A percentile compares a stretch with the other conserved stretches of the same genome.
Conservation (phyloP, 1,140 invertebrate species). For the Drosophila melanica region DNA sequence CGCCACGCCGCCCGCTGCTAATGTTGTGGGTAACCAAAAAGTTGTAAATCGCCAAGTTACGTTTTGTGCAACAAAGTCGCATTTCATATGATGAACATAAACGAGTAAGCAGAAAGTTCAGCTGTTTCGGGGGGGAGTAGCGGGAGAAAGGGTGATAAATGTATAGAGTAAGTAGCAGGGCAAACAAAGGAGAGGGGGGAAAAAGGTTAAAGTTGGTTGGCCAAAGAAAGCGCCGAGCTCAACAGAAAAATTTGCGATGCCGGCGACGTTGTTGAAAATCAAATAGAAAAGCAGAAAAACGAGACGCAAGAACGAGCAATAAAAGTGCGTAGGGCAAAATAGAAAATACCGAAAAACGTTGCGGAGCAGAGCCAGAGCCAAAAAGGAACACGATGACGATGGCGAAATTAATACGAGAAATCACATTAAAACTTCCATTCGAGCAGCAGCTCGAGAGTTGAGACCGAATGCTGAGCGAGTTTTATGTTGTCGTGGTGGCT, state of each 20-base stretch:
- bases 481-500: slow-evolving; percentile 26
- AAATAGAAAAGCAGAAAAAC: slow-evolving; percentile 57
- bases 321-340: slow-evolving; percentile 77
- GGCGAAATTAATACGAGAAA: slow-evolving; percentile 82
- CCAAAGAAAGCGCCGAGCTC: slow-evolving; percentile 62
- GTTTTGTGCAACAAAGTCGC: slow-evolving; percentile 80
- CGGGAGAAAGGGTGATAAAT: slow-evolving; percentile 15
- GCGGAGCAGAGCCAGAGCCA: slow-evolving; percentile 7
- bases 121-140: neutral
- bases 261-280: slow-evolving; percentile 78
- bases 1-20: neutral
- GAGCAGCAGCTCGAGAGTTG: slow-evolving; percentile 18
- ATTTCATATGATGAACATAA: slow-evolving; percentile 70
- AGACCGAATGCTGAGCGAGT: slow-evolving; percentile 8
- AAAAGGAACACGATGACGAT: slow-evolving; percentile 71
- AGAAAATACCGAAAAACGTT: slow-evolving; percentile 54
- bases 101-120: slow-evolving; percentile 50
- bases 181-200: neutral
- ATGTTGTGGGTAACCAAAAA: slow-evolving; percentile 62
- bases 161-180: neutral
- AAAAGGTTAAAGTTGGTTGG: slow-evolving; percentile 43
- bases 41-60: slow-evolving; percentile 74
- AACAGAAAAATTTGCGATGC: slow-evolving; percentile 58
- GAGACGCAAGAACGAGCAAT: slow-evolving; percentile 61
- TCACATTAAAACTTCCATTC: slow-evolving; percentile 79